A percentile compares a stretch with the other conserved stretches of the same genome.
Evolutionary conservation across 2,113 vertebrate species (phyloP).

Genomic region (Bubo blakistoni): DNA sequence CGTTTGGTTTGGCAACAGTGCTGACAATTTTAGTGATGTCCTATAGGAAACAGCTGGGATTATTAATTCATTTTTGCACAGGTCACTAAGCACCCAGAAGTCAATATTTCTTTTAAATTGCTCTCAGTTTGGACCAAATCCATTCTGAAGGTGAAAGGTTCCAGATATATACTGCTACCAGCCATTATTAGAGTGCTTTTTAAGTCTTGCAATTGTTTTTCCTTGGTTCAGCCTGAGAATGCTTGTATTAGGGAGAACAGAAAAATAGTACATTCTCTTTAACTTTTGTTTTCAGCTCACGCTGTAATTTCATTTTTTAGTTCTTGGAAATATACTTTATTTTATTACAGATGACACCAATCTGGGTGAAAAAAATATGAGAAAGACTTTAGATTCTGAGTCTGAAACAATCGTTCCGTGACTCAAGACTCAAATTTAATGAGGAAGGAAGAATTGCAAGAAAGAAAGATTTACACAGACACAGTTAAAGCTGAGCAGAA

Average conservation of each 20-base stretch:
- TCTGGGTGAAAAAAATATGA: neutral
- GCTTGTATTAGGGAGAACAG: neutral
- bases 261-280: neutral
- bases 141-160: conserved; percentile 57
- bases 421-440: conserved; percentile 50
- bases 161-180: conserved; percentile 9
- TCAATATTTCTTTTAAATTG: conserved; percentile 63
- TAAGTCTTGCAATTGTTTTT: conserved; percentile 9
- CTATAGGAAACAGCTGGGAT: conserved; percentile 36
- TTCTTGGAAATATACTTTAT: conserved; percentile 3
- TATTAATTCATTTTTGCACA: conserved; percentile 64
- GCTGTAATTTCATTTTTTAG: neutral
- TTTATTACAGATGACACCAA: conserved; percentile 9
- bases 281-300: conserved; percentile 7
- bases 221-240: neutral
- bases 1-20: conserved; percentile 2
- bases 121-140: conserved; percentile 42
- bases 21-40: conserved; percentile 41
- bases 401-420: conserved; percentile 39
- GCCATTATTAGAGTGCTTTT: conserved; percentile 15
- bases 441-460: conserved; percentile 27
- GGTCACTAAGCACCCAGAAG: conserved; percentile 49
- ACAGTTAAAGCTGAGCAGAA: neutral
- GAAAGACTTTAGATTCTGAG: conserved; percentile 7
- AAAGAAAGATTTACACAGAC: conserved; percentile 9